Evolutionary conservation across 2,888 invertebrate genomes (phyloP).

Genomic region (Cartodere bifasciata): DNA sequence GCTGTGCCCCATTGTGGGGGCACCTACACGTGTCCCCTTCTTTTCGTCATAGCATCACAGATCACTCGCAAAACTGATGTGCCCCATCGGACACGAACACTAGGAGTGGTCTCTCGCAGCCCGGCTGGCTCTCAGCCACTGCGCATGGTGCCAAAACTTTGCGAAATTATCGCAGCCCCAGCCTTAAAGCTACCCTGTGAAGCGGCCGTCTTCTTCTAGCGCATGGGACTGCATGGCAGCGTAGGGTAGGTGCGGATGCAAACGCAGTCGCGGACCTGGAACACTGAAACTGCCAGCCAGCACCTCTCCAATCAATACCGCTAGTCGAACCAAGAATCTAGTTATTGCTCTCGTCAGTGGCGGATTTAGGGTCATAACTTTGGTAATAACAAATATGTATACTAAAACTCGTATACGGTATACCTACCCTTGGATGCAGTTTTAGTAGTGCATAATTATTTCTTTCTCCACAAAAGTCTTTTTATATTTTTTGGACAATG

Average conservation of each 20-base stretch:
- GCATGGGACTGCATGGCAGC: constrained; percentile 20
- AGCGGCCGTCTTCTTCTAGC: constrained; percentile 17
- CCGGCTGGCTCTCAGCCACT: constrained; percentile 11
- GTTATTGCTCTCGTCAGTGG: too few species aligned
- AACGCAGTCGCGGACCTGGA: constrained; percentile 39
- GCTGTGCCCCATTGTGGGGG: constrained; percentile 11
- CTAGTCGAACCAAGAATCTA: too few species aligned
- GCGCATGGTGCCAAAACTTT: constrained; percentile 15
- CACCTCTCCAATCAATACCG: constrained; percentile 34
- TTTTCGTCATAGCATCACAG: constrained; percentile 11
- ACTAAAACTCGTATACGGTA: too few species aligned
- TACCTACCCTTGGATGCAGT: too few species aligned
- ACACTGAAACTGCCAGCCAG: too few species aligned
- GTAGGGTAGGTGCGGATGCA: constrained; percentile 22
- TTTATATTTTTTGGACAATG: too few species aligned
- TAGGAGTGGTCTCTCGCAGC: constrained; percentile 13
- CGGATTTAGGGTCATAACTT: too few species aligned
- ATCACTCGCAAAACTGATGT: constrained; percentile 11
- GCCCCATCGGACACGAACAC: constrained; percentile 12
- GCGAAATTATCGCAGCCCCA: constrained; percentile 31
- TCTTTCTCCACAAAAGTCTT: too few species aligned
- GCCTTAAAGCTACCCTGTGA: constrained; percentile 15
- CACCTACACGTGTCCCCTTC: constrained; percentile 12
- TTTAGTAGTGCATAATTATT: too few species aligned
- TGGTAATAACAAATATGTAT: too few species aligned